A percentile compares a stretch with the other conserved stretches of the same genome.
phyloP scores from a whole-genome alignment of 2,888 invertebrate species.

The Diadegma fenestrale region DNA sequence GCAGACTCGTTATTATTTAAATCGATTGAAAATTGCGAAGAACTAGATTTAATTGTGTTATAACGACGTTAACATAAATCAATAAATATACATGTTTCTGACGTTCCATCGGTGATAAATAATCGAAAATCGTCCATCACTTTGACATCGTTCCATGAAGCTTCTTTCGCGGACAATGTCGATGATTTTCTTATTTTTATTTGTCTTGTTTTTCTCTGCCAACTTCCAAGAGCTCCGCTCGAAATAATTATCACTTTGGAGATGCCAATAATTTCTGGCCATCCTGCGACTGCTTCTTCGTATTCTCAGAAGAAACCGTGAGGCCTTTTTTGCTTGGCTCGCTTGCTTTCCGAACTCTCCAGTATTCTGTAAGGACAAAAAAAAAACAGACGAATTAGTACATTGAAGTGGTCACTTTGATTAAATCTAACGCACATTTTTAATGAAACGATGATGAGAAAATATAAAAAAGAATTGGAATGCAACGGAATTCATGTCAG shows the following conservation, averaged over 20 bases:
- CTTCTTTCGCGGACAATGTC: constrained; percentile 29
- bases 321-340: constrained; percentile 77
- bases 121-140: constrained; percentile 68
- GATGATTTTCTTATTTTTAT: constrained; percentile 39
- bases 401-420: background rate
- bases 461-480: no score
- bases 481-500: no score
- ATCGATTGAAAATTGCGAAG: constrained; percentile 35
- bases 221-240: background rate
- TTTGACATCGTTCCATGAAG: constrained; percentile 48
- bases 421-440: background rate
- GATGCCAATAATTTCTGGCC: constrained; percentile 65
- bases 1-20: constrained; percentile 29
- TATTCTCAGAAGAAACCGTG: constrained; percentile 69
- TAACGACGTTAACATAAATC: constrained; percentile 48
- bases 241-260: constrained; percentile 42
- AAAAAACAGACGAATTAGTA: constrained; percentile 40
- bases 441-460: background rate
- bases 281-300: constrained; percentile 74
- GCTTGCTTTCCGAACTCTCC: constrained; percentile 80
- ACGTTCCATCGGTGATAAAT: constrained; percentile 46
- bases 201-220: constrained; percentile 15
- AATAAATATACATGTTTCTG: constrained; percentile 62
- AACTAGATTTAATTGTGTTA: constrained; percentile 22
- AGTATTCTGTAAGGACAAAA: constrained; percentile 80